Conservation (phyloP, 2,888 invertebrate genomes). For the Sipha maydis region DNA sequence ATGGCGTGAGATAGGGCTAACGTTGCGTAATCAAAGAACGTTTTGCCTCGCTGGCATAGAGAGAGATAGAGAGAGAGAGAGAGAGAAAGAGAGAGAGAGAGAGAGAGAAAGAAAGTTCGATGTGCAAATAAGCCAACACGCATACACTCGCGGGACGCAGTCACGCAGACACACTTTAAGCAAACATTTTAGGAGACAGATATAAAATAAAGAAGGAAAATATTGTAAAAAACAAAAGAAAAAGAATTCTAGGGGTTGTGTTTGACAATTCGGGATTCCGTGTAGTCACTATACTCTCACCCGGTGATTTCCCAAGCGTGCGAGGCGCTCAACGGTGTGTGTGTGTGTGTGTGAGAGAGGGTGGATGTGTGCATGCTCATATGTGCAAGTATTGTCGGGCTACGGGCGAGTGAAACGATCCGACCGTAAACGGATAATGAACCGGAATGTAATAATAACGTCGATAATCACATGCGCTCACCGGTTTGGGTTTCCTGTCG, state of each 20-base stretch:
- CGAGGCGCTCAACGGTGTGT: background rate
- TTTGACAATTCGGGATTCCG: slow-evolving; percentile 29
- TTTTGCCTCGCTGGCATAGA: slow-evolving; percentile 18
- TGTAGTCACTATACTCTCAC: background rate
- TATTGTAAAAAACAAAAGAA: background rate
- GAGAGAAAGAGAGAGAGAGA: background rate
- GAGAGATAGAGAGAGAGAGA: background rate
- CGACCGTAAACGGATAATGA: slow-evolving; percentile 48
- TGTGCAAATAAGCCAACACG: slow-evolving; percentile 37
- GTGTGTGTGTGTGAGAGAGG: background rate
- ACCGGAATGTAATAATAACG: slow-evolving; percentile 32
- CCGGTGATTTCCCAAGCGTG: slow-evolving; percentile 34
- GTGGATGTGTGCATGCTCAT: background rate
- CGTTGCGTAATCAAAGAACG: slow-evolving; percentile 46
- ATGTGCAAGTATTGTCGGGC: background rate
- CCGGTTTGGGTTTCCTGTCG: background rate
- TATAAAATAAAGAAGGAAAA: background rate
- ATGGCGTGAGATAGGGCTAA: background rate
- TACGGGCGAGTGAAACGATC: slow-evolving; percentile 7
- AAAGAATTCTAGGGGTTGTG: background rate
- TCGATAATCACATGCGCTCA: slow-evolving; percentile 14
- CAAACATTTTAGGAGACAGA: slow-evolving; percentile 17
- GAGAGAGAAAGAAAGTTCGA: background rate
- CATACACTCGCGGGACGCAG: background rate
- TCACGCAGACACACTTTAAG: background rate